Percentiles rank a stretch among this genome's conserved stretches.
phyloP scores from a whole-genome alignment of 2,113 vertebrate genomes.

The Nycticebus coucang region DNA sequence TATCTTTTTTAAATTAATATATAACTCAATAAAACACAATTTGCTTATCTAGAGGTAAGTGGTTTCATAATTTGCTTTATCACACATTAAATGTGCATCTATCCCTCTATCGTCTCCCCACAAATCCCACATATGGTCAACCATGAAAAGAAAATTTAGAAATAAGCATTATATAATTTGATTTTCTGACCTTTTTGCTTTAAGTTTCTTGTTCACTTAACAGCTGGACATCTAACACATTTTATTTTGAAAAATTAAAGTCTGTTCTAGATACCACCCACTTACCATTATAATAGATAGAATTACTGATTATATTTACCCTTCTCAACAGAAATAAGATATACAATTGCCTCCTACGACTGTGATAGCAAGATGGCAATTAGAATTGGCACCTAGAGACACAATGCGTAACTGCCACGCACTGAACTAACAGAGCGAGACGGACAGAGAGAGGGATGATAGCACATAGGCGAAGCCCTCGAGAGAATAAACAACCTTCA shows the following conservation, averaged over 20 bases:
- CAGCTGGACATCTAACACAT: constrained; percentile 61
- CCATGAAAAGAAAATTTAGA: constrained; percentile 26
- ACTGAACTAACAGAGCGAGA: constrained; percentile 44
- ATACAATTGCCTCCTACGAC: constrained; percentile 38
- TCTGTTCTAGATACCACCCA: constrained; percentile 48
- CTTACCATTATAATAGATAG: constrained; percentile 52
- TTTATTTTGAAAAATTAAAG: constrained; percentile 67
- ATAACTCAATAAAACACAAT: background rate
- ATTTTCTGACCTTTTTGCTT: constrained; percentile 33
- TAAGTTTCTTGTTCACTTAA: constrained; percentile 61
- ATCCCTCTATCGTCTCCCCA: background rate
- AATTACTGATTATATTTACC: constrained; percentile 66
- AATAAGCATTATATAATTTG: constrained; percentile 10
- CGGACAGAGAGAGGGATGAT: constrained; percentile 18
- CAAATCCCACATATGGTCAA: background rate
- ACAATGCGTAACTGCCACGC: constrained; percentile 68
- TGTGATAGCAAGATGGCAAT: constrained; percentile 56
- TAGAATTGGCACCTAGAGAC: constrained; percentile 63
- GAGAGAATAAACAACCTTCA: constrained; percentile 57
- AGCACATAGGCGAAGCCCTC: constrained; percentile 52
- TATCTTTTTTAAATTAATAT: background rate
- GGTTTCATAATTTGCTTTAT: background rate
- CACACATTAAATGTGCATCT: background rate
- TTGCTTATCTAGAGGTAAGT: background rate
- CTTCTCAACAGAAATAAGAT: constrained; percentile 53